phyloP scores from a whole-genome alignment of 2,797 vertebrate species.

The Tympanoctomys barrerae region DNA sequence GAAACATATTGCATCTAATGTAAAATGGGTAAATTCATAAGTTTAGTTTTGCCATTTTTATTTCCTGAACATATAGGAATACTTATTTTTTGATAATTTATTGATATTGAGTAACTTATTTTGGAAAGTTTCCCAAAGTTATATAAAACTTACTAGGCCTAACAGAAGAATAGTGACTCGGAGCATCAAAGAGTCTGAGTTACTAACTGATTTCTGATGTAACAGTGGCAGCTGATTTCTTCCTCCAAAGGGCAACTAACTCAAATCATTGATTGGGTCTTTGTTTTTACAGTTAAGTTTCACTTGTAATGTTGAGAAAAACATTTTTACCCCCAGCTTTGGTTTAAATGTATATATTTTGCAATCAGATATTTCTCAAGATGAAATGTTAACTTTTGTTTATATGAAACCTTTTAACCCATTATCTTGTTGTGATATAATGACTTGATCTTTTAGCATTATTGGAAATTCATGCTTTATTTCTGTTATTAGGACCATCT shows the following conservation, averaged over 20 bases:
- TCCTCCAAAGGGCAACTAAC: not conserved
- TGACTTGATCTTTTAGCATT: not conserved
- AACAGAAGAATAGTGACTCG: not conserved
- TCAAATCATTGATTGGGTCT: not conserved
- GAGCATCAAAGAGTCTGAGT: not conserved
- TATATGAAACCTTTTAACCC: not conserved
- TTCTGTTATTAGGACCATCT: not conserved
- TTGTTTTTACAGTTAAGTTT: slow-evolving; percentile 38
- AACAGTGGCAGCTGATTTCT: not conserved
- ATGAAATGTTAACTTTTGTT: slow-evolving; percentile 28
- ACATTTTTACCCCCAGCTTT: not conserved
- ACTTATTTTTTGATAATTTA: slow-evolving; percentile 48
- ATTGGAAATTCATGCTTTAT: slow-evolving; percentile 29
- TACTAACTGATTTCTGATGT: not conserved
- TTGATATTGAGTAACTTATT: slow-evolving; percentile 37
- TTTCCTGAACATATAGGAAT: not conserved
- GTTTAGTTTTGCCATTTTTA: not conserved
- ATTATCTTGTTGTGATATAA: not conserved
- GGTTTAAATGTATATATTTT: slow-evolving; percentile 38
- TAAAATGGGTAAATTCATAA: not conserved
- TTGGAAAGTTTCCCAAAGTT: not conserved
- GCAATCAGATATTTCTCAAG: slow-evolving; percentile 6
- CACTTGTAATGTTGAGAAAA: slow-evolving; percentile 4
- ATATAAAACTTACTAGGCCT: not conserved
- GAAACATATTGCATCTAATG: not conserved